Base-by-base conservation (phyloP, 2,797 vertebrate genomes). In the Pseudochromis fuscus region DNA sequence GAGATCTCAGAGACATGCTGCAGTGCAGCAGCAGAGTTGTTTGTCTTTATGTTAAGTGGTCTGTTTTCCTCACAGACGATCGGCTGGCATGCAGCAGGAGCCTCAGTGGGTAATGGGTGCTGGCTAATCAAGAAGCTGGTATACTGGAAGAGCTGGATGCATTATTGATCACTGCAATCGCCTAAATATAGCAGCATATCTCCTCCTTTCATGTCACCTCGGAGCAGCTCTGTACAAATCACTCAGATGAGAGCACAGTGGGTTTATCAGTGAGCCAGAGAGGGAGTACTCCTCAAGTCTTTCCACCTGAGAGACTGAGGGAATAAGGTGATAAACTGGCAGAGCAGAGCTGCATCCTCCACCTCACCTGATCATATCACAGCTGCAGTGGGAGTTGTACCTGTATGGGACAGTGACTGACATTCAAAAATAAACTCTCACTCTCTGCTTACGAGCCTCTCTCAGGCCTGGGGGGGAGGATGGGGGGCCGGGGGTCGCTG, bases 81-180 rank as follows among this genome's bases (percentile, higher is more conserved):
- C 27, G 19, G 24, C n/a, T 10, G 25, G 18, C 50, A 18, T 40
- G 21, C 27, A 67, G 31, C 18, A 15, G 21, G n/a, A 51, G 51
- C 58, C 61, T 33, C 18, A 15, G 6, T 37, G 40, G 46, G 19
- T 37, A 71, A 63, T 31, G 42, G 63, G 59, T 46, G 40, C 50
- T 27, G n/a, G 60, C 79, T 87, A 56, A 86, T 82, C 67, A 81
- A 61, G 40, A 59, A 50, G 61, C 23, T 58, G 10, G 31, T 42
- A n/a, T n/a, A 8, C 72, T 77, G 67, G 42, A 73, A 70, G 60
- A 75, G 68, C 58, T 59, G 57, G 52, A 72, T 88, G 77, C 76
- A 91, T 91, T 87, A 90, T 88, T 88, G 66, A 92, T 91, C 31
- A 56, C 72, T 74, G 63, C 75, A 79, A 87, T 82, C 72, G 68